Percentiles rank a stretch among this genome's conserved stretches.
These are phyloP conservation scores for Lota lota DNA, from an alignment of 2,113 vertebrate genomes.

Conservation along the genomic window DNA sequence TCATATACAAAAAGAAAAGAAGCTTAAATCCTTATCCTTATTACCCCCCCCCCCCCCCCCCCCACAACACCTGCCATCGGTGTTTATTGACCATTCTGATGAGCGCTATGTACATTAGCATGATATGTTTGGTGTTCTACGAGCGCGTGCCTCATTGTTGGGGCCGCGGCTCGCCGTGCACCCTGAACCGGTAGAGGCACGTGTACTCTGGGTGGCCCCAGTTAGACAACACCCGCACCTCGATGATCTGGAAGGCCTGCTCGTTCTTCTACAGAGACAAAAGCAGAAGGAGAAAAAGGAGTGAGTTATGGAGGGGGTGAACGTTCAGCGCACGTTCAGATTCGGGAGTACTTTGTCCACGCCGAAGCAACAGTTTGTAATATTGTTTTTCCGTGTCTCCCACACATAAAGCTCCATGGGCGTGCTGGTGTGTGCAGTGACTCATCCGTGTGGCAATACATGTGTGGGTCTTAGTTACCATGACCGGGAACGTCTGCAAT, in stretches of 20 bases:
- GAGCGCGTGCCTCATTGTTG: slow-evolving; percentile 38
- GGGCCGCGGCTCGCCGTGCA: slow-evolving; percentile 71
- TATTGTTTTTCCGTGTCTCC: no score
- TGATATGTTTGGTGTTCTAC: neutral
- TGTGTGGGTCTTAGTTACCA: slow-evolving; percentile 62
- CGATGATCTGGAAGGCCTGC: slow-evolving; percentile 85
- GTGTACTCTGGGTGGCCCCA: slow-evolving; percentile 94
- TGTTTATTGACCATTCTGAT: slow-evolving; percentile 52
- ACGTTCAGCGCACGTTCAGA: neutral
- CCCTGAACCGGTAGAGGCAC: slow-evolving; percentile 92
- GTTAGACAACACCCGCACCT: slow-evolving; percentile 88
- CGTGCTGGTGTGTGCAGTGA: no score
- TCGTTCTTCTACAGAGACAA: slow-evolving; percentile 73
- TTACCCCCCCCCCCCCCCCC: slow-evolving; percentile 13
- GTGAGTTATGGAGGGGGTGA: neutral
- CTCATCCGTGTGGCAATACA: neutral
- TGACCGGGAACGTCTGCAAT: slow-evolving; percentile 83
- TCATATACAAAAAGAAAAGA: slow-evolving; percentile 27
- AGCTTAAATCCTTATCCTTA: slow-evolving; percentile 12
- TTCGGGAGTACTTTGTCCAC: neutral
- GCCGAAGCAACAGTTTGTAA: no score
- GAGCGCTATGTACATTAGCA: slow-evolving; percentile 33
- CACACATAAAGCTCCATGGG: no score
- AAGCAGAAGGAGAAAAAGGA: slow-evolving; percentile 3
- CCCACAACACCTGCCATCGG: slow-evolving; percentile 22